A percentile compares a stretch with the other conserved stretches of the same genome.
These are phyloP conservation scores for Neosalanx taihuensis DNA, from an alignment of 2,797 vertebrate species.

Conservation along the genomic window DNA sequence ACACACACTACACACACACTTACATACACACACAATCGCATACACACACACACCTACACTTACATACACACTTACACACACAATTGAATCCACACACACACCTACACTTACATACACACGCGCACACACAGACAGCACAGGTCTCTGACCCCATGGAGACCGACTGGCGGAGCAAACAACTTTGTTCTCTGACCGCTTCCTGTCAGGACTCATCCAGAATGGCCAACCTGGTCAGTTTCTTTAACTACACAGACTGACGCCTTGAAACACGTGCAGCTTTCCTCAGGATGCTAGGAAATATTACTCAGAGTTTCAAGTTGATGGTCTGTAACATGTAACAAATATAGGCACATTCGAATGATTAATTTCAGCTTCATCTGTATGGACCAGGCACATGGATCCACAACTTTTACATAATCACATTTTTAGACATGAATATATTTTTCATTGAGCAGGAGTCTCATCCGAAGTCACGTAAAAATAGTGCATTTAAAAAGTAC, in stretches of 20 bases:
- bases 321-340: too few relatives aligned
- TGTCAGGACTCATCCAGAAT: conserved; percentile 4
- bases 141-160: too few relatives aligned
- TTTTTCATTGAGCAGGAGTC: too few relatives aligned
- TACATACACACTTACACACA: neutral
- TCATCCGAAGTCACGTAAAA: too few relatives aligned
- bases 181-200: conserved; percentile 6
- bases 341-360: too few relatives aligned
- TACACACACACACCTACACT: too few relatives aligned
- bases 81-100: too few relatives aligned
- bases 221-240: neutral
- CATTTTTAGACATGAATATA: neutral
- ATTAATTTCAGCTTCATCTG: too few relatives aligned
- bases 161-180: neutral
- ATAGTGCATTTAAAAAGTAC: too few relatives aligned
- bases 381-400: neutral
- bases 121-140: conserved; percentile 7
- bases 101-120: conserved; percentile 3
- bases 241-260: neutral
- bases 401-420: neutral
- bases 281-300: too few relatives aligned
- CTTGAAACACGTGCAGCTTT: too few relatives aligned
- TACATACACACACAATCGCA: neutral
- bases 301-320: too few relatives aligned
- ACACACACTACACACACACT: neutral